phyloP scores from a whole-genome alignment of 2,113 vertebrate species.

The Murina feae region DNA sequence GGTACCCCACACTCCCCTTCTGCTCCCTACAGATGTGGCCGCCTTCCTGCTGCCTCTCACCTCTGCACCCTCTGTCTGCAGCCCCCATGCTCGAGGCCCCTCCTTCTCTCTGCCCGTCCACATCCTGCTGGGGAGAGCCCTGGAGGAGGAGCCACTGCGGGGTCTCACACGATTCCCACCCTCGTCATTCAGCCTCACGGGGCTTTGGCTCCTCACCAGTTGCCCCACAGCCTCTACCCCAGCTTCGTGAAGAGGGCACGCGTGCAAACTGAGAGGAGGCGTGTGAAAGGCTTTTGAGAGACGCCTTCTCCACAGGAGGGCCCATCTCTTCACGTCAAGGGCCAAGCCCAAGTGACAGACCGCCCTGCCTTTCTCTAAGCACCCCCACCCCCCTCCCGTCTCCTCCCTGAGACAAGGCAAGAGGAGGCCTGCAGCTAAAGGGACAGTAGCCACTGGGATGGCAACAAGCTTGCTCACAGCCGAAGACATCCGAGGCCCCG shows the following conservation, averaged over 20 bases:
- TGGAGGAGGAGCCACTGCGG: rapidly evolving
- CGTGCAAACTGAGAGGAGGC: neutral
- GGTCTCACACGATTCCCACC: neutral
- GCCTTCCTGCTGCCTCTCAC: neutral
- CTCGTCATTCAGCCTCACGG: neutral
- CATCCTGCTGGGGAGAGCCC: neutral
- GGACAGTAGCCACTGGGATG: neutral
- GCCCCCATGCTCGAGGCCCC: neutral
- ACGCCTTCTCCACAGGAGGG: rapidly evolving
- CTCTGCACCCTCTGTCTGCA: neutral
- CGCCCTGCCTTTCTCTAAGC: neutral
- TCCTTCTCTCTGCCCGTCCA: neutral
- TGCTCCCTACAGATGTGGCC: too few species aligned
- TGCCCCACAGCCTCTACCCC: neutral
- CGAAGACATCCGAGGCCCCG: neutral
- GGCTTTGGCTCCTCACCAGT: neutral
- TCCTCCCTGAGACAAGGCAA: neutral
- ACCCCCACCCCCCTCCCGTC: neutral
- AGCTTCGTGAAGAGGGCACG: too few species aligned
- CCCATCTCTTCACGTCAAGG: neutral
- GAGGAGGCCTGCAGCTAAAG: neutral
- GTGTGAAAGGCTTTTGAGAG: neutral
- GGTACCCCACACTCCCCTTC: neutral
- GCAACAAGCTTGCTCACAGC: neutral
- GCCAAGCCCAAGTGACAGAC: neutral